Conservation (phyloP, 2,797 vertebrate species). For the Uromys caudimaculatus region DNA sequence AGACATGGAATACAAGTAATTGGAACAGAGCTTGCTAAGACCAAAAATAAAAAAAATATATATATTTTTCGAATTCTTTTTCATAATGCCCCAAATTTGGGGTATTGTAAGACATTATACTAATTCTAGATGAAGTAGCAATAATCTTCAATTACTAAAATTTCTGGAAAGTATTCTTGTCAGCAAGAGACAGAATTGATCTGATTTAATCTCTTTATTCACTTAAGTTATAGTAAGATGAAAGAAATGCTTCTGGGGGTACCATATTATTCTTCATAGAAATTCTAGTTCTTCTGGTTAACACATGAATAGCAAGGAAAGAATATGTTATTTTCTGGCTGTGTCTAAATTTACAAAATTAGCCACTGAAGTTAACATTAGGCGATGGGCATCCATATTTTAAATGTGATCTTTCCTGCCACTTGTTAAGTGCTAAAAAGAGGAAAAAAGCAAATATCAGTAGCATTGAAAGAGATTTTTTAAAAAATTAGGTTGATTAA, state of each 20-base stretch:
- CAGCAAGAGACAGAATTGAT: constrained; percentile 54
- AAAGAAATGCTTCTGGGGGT: constrained; percentile 49
- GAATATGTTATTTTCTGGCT: constrained; percentile 10
- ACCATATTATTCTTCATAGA: constrained; percentile 16
- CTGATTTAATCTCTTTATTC: constrained; percentile 60
- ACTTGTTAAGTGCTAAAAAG: neutral
- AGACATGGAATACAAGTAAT: neutral
- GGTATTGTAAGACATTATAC: constrained; percentile 56
- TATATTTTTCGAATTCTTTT: constrained; percentile 17
- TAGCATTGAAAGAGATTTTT: neutral
- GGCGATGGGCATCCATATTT: neutral
- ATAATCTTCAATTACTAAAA: constrained; percentile 59
- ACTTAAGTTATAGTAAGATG: constrained; percentile 48
- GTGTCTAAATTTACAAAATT: constrained; percentile 45
- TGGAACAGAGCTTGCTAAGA: neutral
- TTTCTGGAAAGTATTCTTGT: constrained; percentile 64
- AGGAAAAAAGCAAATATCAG: neutral
- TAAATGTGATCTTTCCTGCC: constrained; percentile 8
- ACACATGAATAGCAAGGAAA: constrained; percentile 16
- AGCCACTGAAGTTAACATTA: neutral
- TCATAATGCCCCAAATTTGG: constrained; percentile 47
- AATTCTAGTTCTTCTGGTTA: constrained; percentile 55
- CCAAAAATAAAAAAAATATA: neutral
- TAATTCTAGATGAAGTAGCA: constrained; percentile 57
- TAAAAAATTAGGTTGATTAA: neutral